Conservation (phyloP, 2,888 invertebrate genomes). For the Melanophora roralis region DNA sequence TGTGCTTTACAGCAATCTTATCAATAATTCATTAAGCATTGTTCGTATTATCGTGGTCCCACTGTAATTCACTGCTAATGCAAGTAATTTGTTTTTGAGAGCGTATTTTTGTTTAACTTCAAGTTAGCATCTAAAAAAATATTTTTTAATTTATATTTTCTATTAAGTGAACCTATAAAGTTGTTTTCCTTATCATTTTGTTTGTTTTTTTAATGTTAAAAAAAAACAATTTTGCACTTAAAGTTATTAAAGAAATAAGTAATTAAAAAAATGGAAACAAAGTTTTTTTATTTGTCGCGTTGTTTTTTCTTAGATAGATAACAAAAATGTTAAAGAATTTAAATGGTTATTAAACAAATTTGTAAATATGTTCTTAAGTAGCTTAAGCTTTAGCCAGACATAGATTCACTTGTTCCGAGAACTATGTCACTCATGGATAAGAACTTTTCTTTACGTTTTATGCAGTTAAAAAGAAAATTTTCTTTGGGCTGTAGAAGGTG, state of each 20-base stretch:
- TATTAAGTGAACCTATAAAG: background rate
- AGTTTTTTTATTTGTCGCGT: constrained; percentile 2
- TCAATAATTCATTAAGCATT: background rate
- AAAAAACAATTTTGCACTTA: constrained; percentile 15
- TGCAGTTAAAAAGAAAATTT: too few species aligned
- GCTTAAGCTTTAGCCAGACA: too few species aligned
- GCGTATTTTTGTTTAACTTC: background rate
- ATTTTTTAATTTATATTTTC: background rate
- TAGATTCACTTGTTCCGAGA: too few species aligned
- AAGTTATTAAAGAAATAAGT: background rate
- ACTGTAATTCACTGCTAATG: constrained; percentile 23
- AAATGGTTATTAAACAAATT: too few species aligned
- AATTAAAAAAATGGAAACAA: background rate
- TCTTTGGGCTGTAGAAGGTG: too few species aligned
- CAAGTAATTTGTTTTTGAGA: background rate
- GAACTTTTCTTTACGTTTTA: too few species aligned
- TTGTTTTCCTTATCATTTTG: constrained; percentile 8
- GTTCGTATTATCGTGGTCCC: background rate
- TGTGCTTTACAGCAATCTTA: too few species aligned
- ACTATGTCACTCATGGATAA: too few species aligned
- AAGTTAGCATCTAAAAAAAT: background rate
- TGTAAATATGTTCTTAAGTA: too few species aligned
- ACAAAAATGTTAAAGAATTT: background rate
- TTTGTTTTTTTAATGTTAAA: constrained; percentile 4
- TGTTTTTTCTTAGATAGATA: background rate